phyloP scores from a whole-genome alignment of 2,797 vertebrate genomes.

The Enteromius unitaeniatus region DNA sequence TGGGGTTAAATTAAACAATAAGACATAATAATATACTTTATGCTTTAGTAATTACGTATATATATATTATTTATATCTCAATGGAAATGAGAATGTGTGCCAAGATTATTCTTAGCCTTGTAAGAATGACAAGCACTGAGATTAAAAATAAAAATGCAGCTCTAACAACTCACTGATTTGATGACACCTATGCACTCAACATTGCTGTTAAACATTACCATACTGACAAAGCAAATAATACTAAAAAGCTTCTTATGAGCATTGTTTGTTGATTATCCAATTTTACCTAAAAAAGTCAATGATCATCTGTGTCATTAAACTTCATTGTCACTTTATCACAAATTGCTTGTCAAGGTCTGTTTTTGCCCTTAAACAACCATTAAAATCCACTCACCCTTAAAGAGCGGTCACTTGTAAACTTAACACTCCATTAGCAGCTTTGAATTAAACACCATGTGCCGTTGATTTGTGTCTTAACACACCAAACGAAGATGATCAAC shows the following conservation, averaged over 20 bases:
- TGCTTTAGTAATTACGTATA: background rate
- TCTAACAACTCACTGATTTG: background rate
- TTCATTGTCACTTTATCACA: conserved; percentile 29
- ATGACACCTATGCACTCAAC: background rate
- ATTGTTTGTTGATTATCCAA: conserved; percentile 1
- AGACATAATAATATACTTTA: background rate
- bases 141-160: conserved; percentile 17
- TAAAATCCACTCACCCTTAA: conserved; percentile 26
- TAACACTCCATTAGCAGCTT: conserved; percentile 33
- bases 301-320: conserved; percentile 31
- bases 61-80: conserved; percentile 1
- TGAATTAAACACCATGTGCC: conserved; percentile 15
- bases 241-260: background rate
- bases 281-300: conserved; percentile 20
- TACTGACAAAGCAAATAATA: conserved; percentile 4
- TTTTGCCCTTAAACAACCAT: conserved; percentile 24
- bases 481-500: conserved; percentile 7
- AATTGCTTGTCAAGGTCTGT: conserved; percentile 31
- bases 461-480: conserved; percentile 33
- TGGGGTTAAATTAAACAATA: background rate
- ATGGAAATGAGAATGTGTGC: background rate
- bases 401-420: conserved; percentile 30
- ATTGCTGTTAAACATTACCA: background rate
- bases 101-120: conserved; percentile 1
- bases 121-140: background rate